phyloP scores from a whole-genome alignment of 1,140 invertebrate species.

The Neodiprion pinetum region DNA sequence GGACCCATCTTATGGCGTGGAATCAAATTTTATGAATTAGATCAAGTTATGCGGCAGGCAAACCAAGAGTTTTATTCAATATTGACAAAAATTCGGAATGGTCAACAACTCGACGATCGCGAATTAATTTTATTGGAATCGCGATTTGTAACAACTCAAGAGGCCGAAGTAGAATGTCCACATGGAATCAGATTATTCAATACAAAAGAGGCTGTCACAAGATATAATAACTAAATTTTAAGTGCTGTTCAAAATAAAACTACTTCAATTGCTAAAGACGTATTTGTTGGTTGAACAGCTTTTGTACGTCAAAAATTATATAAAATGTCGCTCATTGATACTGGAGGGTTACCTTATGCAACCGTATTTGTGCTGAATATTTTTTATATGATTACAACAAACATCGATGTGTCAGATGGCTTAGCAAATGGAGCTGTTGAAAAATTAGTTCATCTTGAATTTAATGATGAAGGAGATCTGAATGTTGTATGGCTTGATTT shows the following conservation, averaged over 20 bases:
- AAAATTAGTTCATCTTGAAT: constrained; percentile 35
- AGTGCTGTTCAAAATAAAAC: constrained; percentile 30
- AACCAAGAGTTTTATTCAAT: constrained; percentile 40
- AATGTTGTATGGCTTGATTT: constrained; percentile 5
- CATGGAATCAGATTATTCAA: constrained; percentile 35
- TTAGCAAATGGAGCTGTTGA: constrained; percentile 47
- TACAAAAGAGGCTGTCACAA: constrained; percentile 27
- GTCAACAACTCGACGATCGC: constrained; percentile 22
- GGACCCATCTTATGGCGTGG: constrained; percentile 26
- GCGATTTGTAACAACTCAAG: constrained; percentile 27
- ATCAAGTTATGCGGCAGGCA: constrained; percentile 39
- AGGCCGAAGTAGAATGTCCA: constrained; percentile 29
- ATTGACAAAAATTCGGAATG: constrained; percentile 45
- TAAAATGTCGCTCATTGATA: constrained; percentile 29
- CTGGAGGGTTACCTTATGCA: constrained; percentile 40
- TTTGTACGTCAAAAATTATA: constrained; percentile 36
- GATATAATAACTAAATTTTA: constrained; percentile 29
- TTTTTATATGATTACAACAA: constrained; percentile 47
- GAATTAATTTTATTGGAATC: constrained; percentile 34
- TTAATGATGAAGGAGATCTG: constrained; percentile 28
- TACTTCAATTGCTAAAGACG: constrained; percentile 34
- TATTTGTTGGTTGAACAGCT: constrained; percentile 25
- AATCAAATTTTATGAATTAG: constrained; percentile 37
- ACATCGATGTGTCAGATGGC: constrained; percentile 44
- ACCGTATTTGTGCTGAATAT: constrained; percentile 36